Conservation (phyloP, 2,888 invertebrate genomes). For the Punctoribates punctum region DNA sequence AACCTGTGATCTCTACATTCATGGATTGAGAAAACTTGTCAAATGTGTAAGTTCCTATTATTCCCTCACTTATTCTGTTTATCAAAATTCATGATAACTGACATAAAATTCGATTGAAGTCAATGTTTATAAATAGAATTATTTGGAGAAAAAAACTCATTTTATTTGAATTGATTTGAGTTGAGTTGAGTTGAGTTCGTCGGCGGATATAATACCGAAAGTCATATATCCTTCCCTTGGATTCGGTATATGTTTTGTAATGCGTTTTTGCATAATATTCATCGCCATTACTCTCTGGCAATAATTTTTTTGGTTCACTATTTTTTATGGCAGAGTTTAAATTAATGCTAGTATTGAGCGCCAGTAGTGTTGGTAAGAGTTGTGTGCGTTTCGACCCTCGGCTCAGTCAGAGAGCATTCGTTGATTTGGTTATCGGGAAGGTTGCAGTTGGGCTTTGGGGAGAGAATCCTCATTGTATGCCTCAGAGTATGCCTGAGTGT, state of each 20-base stretch:
- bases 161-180: no score
- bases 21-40: no score
- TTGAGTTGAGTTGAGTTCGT: no score
- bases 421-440: conserved; percentile 28
- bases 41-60: no score
- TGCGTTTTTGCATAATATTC: conserved; percentile 21
- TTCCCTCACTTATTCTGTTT: no score
- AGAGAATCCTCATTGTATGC: neutral
- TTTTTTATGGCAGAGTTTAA: conserved; percentile 16
- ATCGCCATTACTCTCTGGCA: conserved; percentile 11
- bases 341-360: conserved; percentile 4
- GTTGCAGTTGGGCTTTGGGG: conserved; percentile 22
- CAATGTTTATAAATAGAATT: no score
- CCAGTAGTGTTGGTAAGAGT: neutral
- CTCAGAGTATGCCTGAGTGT: neutral
- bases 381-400: neutral
- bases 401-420: conserved; percentile 13
- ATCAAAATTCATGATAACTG: no score
- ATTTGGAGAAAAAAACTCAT: no score
- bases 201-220: no score
- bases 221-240: neutral
- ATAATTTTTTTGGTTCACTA: neutral
- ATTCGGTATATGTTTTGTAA: neutral
- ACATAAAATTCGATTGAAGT: no score
- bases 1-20: no score